Conservation (phyloP, 2,888 invertebrate genomes). For the Patella ulyssiponensis region DNA sequence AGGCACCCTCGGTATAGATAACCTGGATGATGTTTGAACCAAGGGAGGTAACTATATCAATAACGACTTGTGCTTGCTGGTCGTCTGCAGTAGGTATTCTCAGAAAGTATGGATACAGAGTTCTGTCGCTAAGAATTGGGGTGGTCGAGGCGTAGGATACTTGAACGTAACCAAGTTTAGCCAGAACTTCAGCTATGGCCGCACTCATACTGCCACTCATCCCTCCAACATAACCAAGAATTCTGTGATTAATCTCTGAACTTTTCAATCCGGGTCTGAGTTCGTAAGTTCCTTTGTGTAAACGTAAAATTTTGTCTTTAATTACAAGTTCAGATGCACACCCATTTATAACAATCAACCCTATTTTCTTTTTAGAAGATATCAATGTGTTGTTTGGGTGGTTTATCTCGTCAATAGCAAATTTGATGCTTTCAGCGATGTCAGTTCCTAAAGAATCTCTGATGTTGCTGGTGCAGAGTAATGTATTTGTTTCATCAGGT, state of each 20-base stretch:
- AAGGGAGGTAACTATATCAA: not conserved
- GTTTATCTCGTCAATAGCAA: not conserved
- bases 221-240: not conserved
- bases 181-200: not conserved
- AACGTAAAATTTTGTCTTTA: not conserved
- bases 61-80: not conserved
- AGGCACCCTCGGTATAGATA: not conserved
- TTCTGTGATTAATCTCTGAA: not conserved
- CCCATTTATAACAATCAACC: not conserved
- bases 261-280: not conserved
- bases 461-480: not conserved
- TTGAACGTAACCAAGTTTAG: not conserved
- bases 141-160: not conserved
- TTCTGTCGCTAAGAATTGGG: not conserved
- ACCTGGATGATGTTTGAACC: not conserved
- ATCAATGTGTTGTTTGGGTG: not conserved
- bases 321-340: not conserved
- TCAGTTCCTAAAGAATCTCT: not conserved
- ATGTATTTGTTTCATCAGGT: not conserved
- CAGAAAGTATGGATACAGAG: not conserved
- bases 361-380: not conserved
- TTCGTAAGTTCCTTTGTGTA: not conserved
- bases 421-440: not conserved
- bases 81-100: constrained; percentile 8
- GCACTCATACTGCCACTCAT: not conserved